Conservation (phyloP, 2,888 invertebrate species). For the Epinotia demarniana region DNA sequence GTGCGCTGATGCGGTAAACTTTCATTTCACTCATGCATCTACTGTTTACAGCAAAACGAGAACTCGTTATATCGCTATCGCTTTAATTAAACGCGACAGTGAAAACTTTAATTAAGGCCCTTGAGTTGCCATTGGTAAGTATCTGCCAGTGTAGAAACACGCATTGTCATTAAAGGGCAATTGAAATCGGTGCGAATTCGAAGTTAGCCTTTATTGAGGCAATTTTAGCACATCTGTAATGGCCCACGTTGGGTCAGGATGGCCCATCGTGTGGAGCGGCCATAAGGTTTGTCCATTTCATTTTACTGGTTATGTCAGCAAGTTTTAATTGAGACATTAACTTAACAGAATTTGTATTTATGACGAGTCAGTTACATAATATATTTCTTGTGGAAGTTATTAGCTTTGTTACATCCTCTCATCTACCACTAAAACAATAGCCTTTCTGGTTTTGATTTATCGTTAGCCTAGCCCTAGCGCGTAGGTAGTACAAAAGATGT, state of each 20-base stretch:
- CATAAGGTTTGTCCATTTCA: not conserved
- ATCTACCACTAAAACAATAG: slow-evolving; percentile 4
- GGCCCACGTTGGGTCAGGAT: too few relatives aligned
- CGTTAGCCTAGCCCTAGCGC: slow-evolving; percentile 11
- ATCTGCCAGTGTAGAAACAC: slow-evolving; percentile 1
- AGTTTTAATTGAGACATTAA: not conserved
- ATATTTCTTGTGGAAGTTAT: not conserved
- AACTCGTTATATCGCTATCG: slow-evolving; percentile 21
- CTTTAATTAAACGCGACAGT: slow-evolving; percentile 31
- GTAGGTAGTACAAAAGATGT: slow-evolving; percentile 50
- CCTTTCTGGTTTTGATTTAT: slow-evolving; percentile 3
- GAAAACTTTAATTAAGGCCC: slow-evolving; percentile 35
- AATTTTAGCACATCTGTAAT: slow-evolving; percentile 1
- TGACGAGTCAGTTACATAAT: not conserved
- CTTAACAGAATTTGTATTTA: not conserved
- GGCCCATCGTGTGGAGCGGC: too few relatives aligned
- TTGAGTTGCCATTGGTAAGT: slow-evolving; percentile 14
- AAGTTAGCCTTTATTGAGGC: slow-evolving; percentile 11
- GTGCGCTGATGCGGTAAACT: slow-evolving; percentile 70
- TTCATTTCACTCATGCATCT: slow-evolving; percentile 65
- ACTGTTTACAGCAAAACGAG: slow-evolving; percentile 52
- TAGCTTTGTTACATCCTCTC: not conserved
- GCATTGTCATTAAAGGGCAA: slow-evolving; percentile 16
- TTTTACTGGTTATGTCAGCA: not conserved
- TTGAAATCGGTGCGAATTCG: not conserved